A percentile compares a stretch with the other conserved stretches of the same genome.
These are phyloP conservation scores for Poecilus cupreus DNA, from an alignment of 2,888 invertebrate genomes.

Conservation along the genomic window DNA sequence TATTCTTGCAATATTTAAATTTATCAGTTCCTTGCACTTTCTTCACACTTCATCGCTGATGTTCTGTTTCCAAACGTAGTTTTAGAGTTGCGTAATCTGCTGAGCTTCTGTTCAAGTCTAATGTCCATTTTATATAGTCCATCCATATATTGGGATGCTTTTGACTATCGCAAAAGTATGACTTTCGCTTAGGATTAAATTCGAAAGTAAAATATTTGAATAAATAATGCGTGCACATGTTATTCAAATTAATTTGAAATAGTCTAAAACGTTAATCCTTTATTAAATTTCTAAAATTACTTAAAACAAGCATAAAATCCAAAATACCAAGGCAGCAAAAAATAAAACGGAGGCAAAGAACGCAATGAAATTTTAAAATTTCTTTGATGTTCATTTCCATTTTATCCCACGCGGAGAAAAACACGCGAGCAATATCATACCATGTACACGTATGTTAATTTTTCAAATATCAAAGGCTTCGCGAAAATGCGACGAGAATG, in stretches of 20 bases:
- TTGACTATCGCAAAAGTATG: too few species aligned
- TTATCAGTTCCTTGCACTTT: too few species aligned
- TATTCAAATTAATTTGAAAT: background rate
- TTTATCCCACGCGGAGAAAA: slow-evolving; percentile 11
- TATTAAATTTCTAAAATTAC: background rate
- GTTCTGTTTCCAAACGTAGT: too few species aligned
- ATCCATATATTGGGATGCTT: too few species aligned
- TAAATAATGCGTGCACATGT: background rate
- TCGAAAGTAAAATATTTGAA: background rate
- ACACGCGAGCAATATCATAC: slow-evolving; percentile 28
- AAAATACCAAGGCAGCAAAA: slow-evolving; percentile 10
- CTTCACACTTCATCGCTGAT: too few species aligned
- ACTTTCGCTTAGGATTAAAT: too few species aligned
- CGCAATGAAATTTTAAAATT: slow-evolving; percentile 43
- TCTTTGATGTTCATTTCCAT: slow-evolving; percentile 48
- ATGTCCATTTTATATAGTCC: too few species aligned
- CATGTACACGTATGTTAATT: slow-evolving; percentile 50
- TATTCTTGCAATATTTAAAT: too few species aligned
- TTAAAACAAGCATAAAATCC: background rate
- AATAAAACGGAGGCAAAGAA: slow-evolving; percentile 23
- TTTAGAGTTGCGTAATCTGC: too few species aligned
- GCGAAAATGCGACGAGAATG: slow-evolving; percentile 36
- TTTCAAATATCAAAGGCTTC: slow-evolving; percentile 51
- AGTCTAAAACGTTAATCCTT: background rate
- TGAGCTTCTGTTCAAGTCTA: too few species aligned